phyloP scores from a whole-genome alignment of 2,113 vertebrate species.

The Leucoraja erinaceus region DNA sequence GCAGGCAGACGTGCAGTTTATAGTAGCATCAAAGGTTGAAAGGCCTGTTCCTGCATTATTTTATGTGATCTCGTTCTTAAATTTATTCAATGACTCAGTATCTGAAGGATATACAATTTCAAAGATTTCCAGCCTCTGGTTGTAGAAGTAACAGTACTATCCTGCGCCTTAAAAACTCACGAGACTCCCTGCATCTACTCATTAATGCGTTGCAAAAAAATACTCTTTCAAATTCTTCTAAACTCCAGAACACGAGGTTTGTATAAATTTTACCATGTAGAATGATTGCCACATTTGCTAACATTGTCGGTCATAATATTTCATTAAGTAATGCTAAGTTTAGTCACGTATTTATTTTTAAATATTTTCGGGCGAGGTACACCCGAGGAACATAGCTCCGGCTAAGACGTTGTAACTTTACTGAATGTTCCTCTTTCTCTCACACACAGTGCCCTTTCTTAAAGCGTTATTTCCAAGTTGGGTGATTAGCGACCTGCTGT shows the following conservation, averaged over 20 bases:
- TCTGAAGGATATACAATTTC: not conserved
- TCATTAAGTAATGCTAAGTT: not conserved
- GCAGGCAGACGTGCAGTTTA: too few relatives aligned
- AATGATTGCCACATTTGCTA: not conserved
- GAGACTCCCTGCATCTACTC: not conserved
- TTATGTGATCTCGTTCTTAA: not conserved
- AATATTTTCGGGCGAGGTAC: not conserved
- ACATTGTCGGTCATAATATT: not conserved
- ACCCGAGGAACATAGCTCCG: not conserved
- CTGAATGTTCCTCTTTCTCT: not conserved
- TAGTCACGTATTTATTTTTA: not conserved
- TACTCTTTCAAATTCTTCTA: not conserved
- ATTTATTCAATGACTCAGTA: not conserved
- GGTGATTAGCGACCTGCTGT: not conserved
- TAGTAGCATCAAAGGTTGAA: too few relatives aligned
- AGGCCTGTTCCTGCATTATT: too few relatives aligned
- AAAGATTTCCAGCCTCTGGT: not conserved
- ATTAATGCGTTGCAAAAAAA: not conserved
- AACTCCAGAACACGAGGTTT: not conserved
- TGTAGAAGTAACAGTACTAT: not conserved
- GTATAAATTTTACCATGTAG: not conserved
- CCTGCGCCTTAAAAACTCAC: not conserved
- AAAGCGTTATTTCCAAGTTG: not conserved
- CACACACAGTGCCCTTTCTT: not conserved
- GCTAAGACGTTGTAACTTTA: not conserved